A percentile compares a stretch with the other conserved stretches of the same genome.
phyloP scores from a whole-genome alignment of 2,113 vertebrate genomes.

The Hemibagrus wyckioides region DNA sequence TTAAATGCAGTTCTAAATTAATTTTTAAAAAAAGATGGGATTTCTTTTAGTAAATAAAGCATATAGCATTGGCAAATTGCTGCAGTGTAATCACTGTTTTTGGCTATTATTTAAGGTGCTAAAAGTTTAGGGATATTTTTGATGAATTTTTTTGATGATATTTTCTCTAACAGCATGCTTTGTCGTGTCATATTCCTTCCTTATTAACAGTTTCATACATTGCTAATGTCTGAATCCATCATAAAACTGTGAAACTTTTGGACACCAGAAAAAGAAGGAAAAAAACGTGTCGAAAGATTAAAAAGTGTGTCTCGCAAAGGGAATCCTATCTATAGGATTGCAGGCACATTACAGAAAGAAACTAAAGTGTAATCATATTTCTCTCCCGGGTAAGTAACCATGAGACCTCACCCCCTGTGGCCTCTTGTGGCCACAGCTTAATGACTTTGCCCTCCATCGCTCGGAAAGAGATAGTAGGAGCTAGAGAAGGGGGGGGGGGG shows the following conservation, averaged over 20 bases:
- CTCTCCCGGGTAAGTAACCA: constrained; percentile 17
- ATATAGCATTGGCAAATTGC: not conserved
- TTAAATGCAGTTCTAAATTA: not conserved
- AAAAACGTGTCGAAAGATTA: not conserved
- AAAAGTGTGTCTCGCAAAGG: not conserved
- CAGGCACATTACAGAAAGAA: constrained; percentile 21
- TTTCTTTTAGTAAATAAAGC: too few species aligned
- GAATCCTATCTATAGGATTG: not conserved
- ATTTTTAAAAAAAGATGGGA: too few species aligned
- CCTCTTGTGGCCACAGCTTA: constrained; percentile 48
- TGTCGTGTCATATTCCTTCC: not conserved
- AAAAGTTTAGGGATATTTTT: not conserved
- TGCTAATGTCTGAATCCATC: not conserved
- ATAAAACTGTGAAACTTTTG: not conserved
- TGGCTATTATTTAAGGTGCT: not conserved
- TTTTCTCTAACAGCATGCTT: not conserved
- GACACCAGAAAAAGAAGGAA: not conserved
- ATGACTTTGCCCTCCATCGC: constrained; percentile 53
- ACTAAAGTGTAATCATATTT: constrained; percentile 33
- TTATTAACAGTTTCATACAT: not conserved
- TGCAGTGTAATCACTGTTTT: not conserved
- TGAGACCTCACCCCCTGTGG: constrained; percentile 29
- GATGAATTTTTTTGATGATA: too few species aligned
- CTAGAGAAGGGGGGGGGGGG: not conserved
- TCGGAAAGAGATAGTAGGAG: constrained; percentile 44